Evolutionary conservation across 64 coral and sea anemone species (phyloP).

Genomic region (Dendronephthya gigantea): DNA sequence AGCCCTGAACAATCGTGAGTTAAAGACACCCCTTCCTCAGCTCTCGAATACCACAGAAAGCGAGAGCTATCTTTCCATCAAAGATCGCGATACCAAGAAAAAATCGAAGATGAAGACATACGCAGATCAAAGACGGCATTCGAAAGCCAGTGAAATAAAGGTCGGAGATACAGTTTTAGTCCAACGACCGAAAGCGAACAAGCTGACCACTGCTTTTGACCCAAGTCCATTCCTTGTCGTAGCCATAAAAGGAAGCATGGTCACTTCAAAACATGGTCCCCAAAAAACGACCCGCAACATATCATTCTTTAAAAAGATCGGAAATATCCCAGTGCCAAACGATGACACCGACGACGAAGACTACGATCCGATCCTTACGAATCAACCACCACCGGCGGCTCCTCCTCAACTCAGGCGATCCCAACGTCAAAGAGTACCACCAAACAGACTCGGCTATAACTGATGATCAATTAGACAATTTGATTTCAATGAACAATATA

Average conservation of each 20-base stretch:
- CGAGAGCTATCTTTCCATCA: slow-evolving; percentile 1
- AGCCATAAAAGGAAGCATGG: background rate
- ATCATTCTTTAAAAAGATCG: slow-evolving; percentile 5
- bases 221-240: background rate
- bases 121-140: slow-evolving; percentile 1
- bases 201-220: background rate
- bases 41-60: background rate
- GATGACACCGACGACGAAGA: background rate
- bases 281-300: background rate
- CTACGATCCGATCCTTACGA: background rate
- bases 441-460: background rate
- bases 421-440: background rate
- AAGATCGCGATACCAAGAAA: background rate
- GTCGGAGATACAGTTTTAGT: background rate
- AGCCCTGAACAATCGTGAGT: slow-evolving; percentile 45
- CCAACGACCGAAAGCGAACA: background rate
- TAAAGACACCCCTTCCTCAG: slow-evolving; percentile 47
- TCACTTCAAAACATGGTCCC: background rate
- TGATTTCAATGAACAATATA: background rate
- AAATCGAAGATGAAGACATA: slow-evolving; percentile 30
- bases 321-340: background rate
- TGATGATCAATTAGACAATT: background rate
- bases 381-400: background rate
- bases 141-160: background rate
- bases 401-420: background rate